Base-by-base conservation (phyloP, 2,888 invertebrate genomes). In the Cacoxenus indagator region DNA sequence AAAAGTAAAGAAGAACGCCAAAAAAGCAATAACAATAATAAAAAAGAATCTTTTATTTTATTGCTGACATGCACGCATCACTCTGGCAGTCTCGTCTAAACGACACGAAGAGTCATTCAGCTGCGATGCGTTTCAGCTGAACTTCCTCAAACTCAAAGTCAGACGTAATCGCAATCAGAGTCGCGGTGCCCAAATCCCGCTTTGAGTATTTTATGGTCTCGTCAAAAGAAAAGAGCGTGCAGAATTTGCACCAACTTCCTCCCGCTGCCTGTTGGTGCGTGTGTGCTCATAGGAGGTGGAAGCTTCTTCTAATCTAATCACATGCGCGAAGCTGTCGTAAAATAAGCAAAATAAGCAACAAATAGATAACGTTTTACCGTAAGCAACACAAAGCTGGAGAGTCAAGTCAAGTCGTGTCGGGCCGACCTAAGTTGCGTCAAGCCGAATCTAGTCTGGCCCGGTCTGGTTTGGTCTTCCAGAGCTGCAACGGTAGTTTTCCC, bases 401-500 rank as follows among this genome's bases (percentile, higher is more conserved):
- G 9, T 37, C 37, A 11, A 8, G 37, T 37, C 37, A 9, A 31
- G 31, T 8, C 5, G n/a, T n/a, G n/a, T 37, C 5, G 5, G 37
- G 14, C 37, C 14, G 37, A 37, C n/a, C n/a, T n/a, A n/a, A n/a
- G n/a, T n/a, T n/a, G n/a, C n/a, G n/a, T n/a, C n/a, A n/a, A n/a
- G n/a, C n/a, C n/a, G 37, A 37, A 11, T 37, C 9, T 11, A 14
- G 0, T 14, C 14, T 14, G 5, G 37, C 37, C 14, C 29, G 9
- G 26, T 14, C 27, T 29, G 2, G 57, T 26, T n/a, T 51, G 5
- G 2, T 26, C 22, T 64, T 46, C 1, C 68, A 14, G 6, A 19
- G 48, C 43, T 65, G 66, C 78, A 85, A 86, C 86, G 82, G 85
- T 82, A 78, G 82, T 84, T 85, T 85, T 86, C 86, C 86, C 85